A percentile compares a stretch with the other conserved stretches of the same genome.
Conservation (phyloP, 2,113 vertebrate species). For the Anhinga rufa region DNA sequence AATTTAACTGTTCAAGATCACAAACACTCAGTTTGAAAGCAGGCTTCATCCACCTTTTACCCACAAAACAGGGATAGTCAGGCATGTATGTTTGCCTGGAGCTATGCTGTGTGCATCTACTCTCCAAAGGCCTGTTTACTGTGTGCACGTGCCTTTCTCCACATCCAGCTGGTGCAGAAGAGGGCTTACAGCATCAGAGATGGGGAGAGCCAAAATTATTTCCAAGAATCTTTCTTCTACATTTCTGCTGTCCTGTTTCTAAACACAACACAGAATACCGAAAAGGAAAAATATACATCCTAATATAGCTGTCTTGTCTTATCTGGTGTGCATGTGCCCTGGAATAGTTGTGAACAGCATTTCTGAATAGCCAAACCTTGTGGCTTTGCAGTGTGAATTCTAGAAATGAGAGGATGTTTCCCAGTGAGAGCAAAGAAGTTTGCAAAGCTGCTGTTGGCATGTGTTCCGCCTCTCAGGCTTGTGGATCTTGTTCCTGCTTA, state of each 20-base stretch:
- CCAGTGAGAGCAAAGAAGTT: background rate
- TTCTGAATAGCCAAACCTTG: background rate
- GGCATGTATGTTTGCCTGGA: background rate
- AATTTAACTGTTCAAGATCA: background rate
- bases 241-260: background rate
- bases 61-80: background rate
- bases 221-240: background rate
- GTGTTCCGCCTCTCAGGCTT: background rate
- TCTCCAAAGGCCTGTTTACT: background rate
- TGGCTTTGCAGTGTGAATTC: background rate
- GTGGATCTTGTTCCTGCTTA: background rate
- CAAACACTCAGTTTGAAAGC: background rate
- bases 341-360: background rate
- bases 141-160: background rate
- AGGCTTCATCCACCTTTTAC: background rate
- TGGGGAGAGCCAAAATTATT: background rate
- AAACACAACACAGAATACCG: background rate
- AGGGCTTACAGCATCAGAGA: background rate
- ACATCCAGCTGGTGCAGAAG: background rate
- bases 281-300: background rate
- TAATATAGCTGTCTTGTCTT: background rate
- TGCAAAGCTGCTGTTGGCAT: background rate
- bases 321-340: background rate
- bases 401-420: background rate
- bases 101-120: rapidly evolving